A percentile compares a stretch with the other conserved stretches of the same genome.
phyloP scores from a whole-genome alignment of 2,888 invertebrate species.

The Idaea straminata region DNA sequence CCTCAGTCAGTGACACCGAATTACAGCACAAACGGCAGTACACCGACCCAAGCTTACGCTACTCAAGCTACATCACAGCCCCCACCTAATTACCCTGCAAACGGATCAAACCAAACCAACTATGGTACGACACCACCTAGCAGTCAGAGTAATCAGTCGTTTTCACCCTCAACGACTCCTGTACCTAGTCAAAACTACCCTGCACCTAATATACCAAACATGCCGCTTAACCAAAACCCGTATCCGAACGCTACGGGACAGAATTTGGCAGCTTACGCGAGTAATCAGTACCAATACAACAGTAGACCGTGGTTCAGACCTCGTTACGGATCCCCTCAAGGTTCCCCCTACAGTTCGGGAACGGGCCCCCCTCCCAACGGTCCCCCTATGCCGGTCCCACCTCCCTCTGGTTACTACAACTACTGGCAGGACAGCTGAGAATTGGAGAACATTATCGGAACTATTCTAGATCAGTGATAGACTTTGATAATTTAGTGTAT shows the following conservation, averaged over 20 bases:
- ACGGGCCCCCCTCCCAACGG: slow-evolving; percentile 51
- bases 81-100: slow-evolving; percentile 54
- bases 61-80: slow-evolving; percentile 51
- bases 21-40: slow-evolving; percentile 51
- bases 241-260: slow-evolving; percentile 74
- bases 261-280: slow-evolving; percentile 72
- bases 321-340: slow-evolving; percentile 68
- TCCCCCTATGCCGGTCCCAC: slow-evolving; percentile 64
- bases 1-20: slow-evolving; percentile 47
- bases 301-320: slow-evolving; percentile 71
- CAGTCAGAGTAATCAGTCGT: slow-evolving; percentile 57
- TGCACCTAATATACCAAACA: slow-evolving; percentile 47
- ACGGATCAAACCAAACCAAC: slow-evolving; percentile 52
- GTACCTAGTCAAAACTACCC: slow-evolving; percentile 62
- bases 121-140: slow-evolving; percentile 49
- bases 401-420: slow-evolving; percentile 65
- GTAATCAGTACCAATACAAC: slow-evolving; percentile 70
- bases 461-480: slow-evolving; percentile 40
- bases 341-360: slow-evolving; percentile 61
- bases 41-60: slow-evolving; percentile 35
- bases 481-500: slow-evolving; percentile 30
- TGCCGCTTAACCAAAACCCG: slow-evolving; percentile 65
- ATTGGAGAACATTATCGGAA: slow-evolving; percentile 44
- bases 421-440: slow-evolving; percentile 77
- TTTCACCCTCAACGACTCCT: slow-evolving; percentile 67